These are phyloP conservation scores for Gobiocypris rarus DNA, from an alignment of 2,113 vertebrate genomes.

Conservation along the genomic window DNA sequence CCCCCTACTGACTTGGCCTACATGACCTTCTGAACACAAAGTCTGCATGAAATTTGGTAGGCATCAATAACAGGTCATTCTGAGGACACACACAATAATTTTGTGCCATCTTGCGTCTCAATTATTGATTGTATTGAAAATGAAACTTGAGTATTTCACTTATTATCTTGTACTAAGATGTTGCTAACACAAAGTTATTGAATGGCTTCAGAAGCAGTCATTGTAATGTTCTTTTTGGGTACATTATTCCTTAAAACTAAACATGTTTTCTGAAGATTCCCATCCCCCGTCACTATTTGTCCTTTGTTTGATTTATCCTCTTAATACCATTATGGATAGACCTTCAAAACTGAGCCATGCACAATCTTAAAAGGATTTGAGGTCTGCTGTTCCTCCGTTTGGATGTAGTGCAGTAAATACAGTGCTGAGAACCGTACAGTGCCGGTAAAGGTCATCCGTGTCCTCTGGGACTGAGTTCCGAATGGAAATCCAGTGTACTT, in stretches of 20 bases:
- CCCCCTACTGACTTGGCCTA: too few species aligned
- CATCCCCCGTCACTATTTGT: not conserved
- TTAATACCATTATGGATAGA: not conserved
- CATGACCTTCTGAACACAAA: too few species aligned
- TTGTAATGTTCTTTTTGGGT: not conserved
- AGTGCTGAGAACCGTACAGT: not conserved
- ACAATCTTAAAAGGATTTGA: not conserved
- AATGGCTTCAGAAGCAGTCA: not conserved
- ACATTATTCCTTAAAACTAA: not conserved
- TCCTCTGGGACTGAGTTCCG: not conserved
- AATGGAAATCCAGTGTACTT: not conserved
- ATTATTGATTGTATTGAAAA: too few species aligned
- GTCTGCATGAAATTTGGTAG: too few species aligned
- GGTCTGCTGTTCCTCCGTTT: not conserved
- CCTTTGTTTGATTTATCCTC: not conserved
- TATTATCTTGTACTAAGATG: not conserved
- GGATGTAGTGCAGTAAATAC: not conserved
- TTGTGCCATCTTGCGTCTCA: too few species aligned
- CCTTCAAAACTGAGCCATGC: slow-evolving; percentile 2
- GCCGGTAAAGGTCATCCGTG: not conserved
- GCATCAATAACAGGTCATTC: too few species aligned
- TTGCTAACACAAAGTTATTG: too few species aligned
- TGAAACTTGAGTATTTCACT: too few species aligned
- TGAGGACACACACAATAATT: too few species aligned
- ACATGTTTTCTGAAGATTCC: not conserved